phyloP scores from a whole-genome alignment of 2,888 invertebrate genomes.

The Archips crataeganus region DNA sequence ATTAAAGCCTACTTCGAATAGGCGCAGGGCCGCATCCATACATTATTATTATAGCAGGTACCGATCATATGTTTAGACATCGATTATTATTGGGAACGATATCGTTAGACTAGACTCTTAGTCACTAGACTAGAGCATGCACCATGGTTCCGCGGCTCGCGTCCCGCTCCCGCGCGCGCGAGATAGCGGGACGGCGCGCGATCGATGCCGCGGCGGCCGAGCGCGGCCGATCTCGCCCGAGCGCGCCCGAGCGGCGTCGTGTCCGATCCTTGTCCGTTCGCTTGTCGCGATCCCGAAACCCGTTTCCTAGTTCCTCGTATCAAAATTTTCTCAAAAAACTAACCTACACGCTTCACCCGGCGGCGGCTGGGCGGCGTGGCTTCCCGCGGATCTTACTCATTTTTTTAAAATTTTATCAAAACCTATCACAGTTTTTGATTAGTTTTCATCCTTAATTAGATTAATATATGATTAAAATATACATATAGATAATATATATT shows the following conservation, averaged over 20 bases:
- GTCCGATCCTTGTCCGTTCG: slow-evolving; percentile 55
- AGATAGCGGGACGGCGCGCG: slow-evolving; percentile 45
- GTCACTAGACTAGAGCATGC: slow-evolving; percentile 65
- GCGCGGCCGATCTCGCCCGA: slow-evolving; percentile 34
- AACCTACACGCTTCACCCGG: slow-evolving; percentile 45
- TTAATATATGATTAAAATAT: slow-evolving; percentile 86
- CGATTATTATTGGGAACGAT: slow-evolving; percentile 69
- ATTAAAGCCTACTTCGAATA: slow-evolving; percentile 85
- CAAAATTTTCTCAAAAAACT: slow-evolving; percentile 49
- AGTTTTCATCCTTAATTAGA: slow-evolving; percentile 84
- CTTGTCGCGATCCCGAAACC: slow-evolving; percentile 61
- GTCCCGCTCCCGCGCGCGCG: slow-evolving; percentile 46
- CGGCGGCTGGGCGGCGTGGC: slow-evolving; percentile 46
- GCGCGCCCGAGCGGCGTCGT: slow-evolving; percentile 44
- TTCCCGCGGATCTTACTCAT: slow-evolving; percentile 59
- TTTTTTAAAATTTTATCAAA: slow-evolving; percentile 85
- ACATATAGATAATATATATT: slow-evolving; percentile 84
- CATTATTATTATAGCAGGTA: slow-evolving; percentile 82
- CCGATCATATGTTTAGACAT: slow-evolving; percentile 79
- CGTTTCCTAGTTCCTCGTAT: slow-evolving; percentile 55
- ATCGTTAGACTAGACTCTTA: slow-evolving; percentile 62
- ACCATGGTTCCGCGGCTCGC: slow-evolving; percentile 77
- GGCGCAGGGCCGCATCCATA: slow-evolving; percentile 85
- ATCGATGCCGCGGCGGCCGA: slow-evolving; percentile 42
- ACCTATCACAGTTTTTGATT: slow-evolving; percentile 86